Evolutionary conservation across 92 coral and sea anemone genomes (phyloP), one percentile per base, ranked within the genome.

Genomic region (Porites cylindrica): DNA sequence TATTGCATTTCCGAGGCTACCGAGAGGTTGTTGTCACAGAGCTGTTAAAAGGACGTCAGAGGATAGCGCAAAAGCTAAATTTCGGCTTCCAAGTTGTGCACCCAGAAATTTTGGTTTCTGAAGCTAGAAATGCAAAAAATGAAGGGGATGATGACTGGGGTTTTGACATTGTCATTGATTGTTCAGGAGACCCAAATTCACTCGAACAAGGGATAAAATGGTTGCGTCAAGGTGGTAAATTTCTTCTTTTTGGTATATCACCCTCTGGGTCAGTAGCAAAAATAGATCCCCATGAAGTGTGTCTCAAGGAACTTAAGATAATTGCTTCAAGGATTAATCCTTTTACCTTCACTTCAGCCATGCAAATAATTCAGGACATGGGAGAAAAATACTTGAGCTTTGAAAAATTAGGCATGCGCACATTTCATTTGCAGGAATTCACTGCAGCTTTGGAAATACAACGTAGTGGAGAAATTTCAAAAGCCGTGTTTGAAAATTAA

Each of bases 61-160:
- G 80, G 75, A 81, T 94, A 70, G 98, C 97, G 26, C 96, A 92
- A 58, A 84, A 79, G 70, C 91, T 94, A 26, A 76, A 96, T 51
- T 94, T 92, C 85, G 98, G 98, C 13, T 96, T 81, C 59, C 96
- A 94, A 85, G 85, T 94, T 63, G 94, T 90, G 1, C 93, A 90
- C 20, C 98, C 98, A 7, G 97, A 96, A 29, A 83, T 92, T 9
- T 77, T 96, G 19, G 84, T 94, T 59, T 91, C 97, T 6, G 97
- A 94, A 72, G 91, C 94, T 23, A 80, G 94, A 26, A 96, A 94
- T 88, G 98, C 97, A 1, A 83, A 84, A 56, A 82, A 70, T 62
- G 95, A 94, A 8, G 89, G 91, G 8, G 96, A 96, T 24, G 91
- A 91, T 21, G 98, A 92, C 8, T 96, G 98, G 98, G 98, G 98